Evolutionary conservation across 2,797 vertebrate genomes (phyloP).

Genomic region (Tenualosa ilisha): DNA sequence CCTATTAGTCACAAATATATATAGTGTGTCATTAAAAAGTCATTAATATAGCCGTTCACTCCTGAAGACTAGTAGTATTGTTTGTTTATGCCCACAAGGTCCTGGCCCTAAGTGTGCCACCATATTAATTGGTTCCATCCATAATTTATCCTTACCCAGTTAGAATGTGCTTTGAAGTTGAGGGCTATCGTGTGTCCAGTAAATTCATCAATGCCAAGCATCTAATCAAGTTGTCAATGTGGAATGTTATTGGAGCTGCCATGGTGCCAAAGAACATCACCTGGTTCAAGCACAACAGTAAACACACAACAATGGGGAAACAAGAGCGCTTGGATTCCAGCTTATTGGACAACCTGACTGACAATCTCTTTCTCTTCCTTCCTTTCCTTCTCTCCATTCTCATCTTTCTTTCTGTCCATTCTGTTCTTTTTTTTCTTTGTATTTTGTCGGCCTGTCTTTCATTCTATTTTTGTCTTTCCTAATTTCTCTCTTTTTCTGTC

Average conservation of each 20-base stretch:
- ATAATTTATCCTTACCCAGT: conserved; percentile 59
- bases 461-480: neutral
- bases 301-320: neutral
- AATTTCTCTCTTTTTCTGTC: neutral
- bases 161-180: conserved; percentile 49
- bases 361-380: neutral
- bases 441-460: neutral
- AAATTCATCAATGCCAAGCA: conserved; percentile 22
- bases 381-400: neutral
- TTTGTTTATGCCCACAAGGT: neutral
- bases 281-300: neutral
- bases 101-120: conserved; percentile 13
- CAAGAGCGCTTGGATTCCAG: neutral
- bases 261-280: conserved; percentile 4
- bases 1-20: neutral
- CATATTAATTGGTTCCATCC: conserved; percentile 27
- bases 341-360: neutral
- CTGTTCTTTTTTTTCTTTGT: neutral
- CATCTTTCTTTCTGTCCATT: conserved; percentile 2
- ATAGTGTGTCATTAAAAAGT: neutral
- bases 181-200: conserved; percentile 55
- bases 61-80: neutral
- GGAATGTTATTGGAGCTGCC: conserved; percentile 11
- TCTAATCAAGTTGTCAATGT: conserved; percentile 1
- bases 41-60: neutral